These are phyloP conservation scores for Sylvilagus floridanus DNA, from an alignment of 2,797 vertebrate species.

Conservation along the genomic window DNA sequence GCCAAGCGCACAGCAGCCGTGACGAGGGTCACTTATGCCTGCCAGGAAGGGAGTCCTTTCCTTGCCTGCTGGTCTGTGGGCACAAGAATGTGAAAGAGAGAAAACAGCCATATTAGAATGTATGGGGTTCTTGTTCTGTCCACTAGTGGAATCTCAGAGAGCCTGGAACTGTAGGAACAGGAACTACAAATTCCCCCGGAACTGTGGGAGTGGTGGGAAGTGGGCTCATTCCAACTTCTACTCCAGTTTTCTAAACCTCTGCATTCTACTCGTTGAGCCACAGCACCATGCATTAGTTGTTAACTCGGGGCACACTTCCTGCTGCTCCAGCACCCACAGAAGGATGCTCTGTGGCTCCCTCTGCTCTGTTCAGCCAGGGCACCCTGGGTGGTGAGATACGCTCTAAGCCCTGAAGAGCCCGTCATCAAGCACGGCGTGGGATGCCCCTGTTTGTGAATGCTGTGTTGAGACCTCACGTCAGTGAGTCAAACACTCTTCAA, in stretches of 20 bases:
- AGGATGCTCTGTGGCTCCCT: not conserved
- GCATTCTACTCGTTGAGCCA: too few relatives aligned
- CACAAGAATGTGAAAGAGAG: not conserved
- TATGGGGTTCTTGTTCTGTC: slow-evolving; percentile 5
- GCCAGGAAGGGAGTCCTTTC: not conserved
- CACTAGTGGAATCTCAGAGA: not conserved
- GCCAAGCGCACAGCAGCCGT: not conserved
- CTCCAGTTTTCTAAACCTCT: not conserved
- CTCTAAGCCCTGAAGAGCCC: not conserved
- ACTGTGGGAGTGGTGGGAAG: not conserved
- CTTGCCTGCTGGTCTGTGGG: not conserved
- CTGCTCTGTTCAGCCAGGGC: not conserved
- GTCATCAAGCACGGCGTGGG: not conserved
- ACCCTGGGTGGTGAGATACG: not conserved
- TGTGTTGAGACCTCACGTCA: not conserved
- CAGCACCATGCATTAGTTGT: not conserved
- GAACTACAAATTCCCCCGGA: not conserved
- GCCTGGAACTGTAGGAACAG: not conserved
- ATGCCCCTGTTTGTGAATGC: too few relatives aligned
- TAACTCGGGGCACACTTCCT: not conserved
- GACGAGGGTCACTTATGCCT: not conserved
- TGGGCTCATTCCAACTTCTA: not conserved
- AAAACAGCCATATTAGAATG: slow-evolving; percentile 12
- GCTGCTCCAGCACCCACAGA: not conserved
- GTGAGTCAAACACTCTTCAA: not conserved